Base-by-base conservation (phyloP, 2,888 invertebrate species). In the Balanococcus diminutus region DNA sequence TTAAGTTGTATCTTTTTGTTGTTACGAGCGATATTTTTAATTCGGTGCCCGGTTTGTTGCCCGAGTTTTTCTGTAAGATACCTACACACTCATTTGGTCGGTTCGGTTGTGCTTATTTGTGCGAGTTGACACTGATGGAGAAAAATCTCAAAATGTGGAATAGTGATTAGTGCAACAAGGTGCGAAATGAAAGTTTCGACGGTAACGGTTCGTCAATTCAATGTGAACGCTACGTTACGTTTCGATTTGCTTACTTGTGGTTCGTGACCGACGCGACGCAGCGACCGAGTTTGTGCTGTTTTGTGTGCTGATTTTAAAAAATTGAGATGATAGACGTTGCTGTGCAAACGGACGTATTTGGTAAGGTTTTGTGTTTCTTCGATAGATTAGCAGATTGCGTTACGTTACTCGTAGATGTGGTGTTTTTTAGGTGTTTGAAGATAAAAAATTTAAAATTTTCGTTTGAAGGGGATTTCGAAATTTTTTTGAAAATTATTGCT, bases 321-420 rank as follows among this genome's bases (percentile, higher is more conserved):
- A 83, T 82, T 31, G 61, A 84, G 32, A 79, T 85, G 75, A 85
- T 42, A 28, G 75, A 79, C 46, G 85, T 85, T 9, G 85, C 39
- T 28, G 85, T 85, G 19, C 85, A 85, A 28, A 85, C 85, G 31
- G 85, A 85, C 31, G 31, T 85, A 51, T 85, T 25, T 75, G 85
- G 85, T 85, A 85, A 85, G 85, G 25, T 22, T 61, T 83, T 28
- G 22, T 16, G 19, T n/a, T 22, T 79, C 75, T 32, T 79, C 36
- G 28, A 6, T 28, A 28, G 14, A 8, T 4, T 56, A 56, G 16
- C 16, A 67, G 67, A 67, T 67, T 28, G 28, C 25, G 28, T 67
- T 67, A 1, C 0, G 4, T 28, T n/a, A n/a, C n/a, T n/a, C n/a
- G n/a, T 56, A n/a, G 8, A 28, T 28, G 25, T 67, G 31, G 16